Percentiles rank a stretch among this genome's conserved stretches.
Evolutionary conservation across 2,888 invertebrate species (phyloP).

Genomic region (Hesperia comma): DNA sequence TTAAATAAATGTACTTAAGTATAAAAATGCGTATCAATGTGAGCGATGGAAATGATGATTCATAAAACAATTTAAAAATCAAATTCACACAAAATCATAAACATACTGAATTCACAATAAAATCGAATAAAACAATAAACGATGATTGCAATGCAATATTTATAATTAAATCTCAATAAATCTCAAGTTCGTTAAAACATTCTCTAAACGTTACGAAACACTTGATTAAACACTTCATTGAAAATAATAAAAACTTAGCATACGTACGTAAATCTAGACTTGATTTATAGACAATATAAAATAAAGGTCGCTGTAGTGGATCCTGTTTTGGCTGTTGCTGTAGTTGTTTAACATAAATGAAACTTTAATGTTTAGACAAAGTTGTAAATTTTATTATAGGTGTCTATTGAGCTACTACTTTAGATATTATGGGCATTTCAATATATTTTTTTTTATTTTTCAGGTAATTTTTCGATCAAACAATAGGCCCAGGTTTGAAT

Average conservation of each 20-base stretch:
- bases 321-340: not conserved
- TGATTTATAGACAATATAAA: conserved; percentile 34
- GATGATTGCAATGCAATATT: conserved; percentile 11
- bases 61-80: too few relatives aligned
- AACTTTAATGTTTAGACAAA: too few relatives aligned
- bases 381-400: too few relatives aligned
- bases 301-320: conserved; percentile 11
- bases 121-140: not conserved
- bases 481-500: too few relatives aligned
- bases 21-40: conserved; percentile 11
- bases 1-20: conserved; percentile 14
- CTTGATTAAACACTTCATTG: conserved; percentile 32
- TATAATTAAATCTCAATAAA: conserved; percentile 31
- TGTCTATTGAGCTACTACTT: too few relatives aligned
- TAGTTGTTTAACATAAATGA: not conserved
- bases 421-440: too few relatives aligned
- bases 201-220: conserved; percentile 24
- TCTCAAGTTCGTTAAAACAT: conserved; percentile 35
- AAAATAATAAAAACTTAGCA: conserved; percentile 33
- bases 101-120: conserved; percentile 2
- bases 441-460: too few relatives aligned
- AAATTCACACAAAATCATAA: too few relatives aligned
- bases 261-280: conserved; percentile 28
- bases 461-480: too few relatives aligned
- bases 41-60: conserved; percentile 10